Evolutionary conservation across 2,113 vertebrate species (phyloP), one percentile per base, ranked within the genome.

Genomic region (Limnothrissa miodon): DNA sequence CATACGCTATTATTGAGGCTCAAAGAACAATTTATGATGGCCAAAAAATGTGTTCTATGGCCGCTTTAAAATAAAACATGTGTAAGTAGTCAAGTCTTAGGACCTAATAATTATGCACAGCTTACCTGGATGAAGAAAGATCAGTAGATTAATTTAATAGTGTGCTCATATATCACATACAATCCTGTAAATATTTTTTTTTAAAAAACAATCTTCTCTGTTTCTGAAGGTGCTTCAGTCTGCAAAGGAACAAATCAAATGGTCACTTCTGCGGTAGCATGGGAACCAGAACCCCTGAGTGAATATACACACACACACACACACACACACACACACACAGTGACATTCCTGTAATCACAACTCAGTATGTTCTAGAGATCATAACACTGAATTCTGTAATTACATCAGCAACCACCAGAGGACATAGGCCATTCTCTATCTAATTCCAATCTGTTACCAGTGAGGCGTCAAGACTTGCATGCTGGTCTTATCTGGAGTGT

Each of bases 221-320:
- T 36, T 74, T 17, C 4, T 74, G 2, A 74, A 74, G 66, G 66
- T 74, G 29, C 66, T 74, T 39, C 66, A 74, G 66, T 74, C 66
- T 19, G 66, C 66, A 74, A 74, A 74, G 66, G 66, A 74, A 74
- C 66, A 74, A 74, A 74, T 74, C 66, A 74, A 74, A 2, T 74
- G 66, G 66, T 74, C 66, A 33, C 66, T 74, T 15, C 66, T 74
- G 66, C 66, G 66, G 66, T 74, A 74, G 66, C 9, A 29, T 15
- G 11, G 33, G 29, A 74, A 33, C 66, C 25, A 36, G 11, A 36
- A 33, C 33, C 51, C 4, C 51, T 56, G 15, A 13, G 19, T 21
- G 19, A 13, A 66, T 7, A 66, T 25, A 66, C 59, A 33, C 59
- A 33, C 59, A 13, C 59, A 33, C 59, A 33, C 25, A 13, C 59